Percentiles rank a stretch among this genome's conserved stretches.
Evolutionary conservation across 92 coral and sea anemone genomes (phyloP).

Genomic region (Umimayanthus kanabou): DNA sequence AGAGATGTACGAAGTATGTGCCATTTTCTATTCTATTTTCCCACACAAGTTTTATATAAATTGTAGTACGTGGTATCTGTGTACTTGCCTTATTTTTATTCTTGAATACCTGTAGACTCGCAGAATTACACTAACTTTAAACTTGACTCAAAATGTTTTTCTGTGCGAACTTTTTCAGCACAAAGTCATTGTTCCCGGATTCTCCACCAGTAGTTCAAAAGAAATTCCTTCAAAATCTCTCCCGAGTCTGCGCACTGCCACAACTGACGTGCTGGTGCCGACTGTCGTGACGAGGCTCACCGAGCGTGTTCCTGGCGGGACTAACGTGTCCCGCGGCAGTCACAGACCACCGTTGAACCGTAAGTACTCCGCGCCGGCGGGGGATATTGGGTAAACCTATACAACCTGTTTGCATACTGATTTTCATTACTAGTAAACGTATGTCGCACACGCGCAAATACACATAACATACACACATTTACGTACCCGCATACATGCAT

Average conservation of each 20-base stretch:
- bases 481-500: too few species aligned
- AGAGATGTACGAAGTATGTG: too few species aligned
- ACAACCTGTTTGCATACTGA: too few species aligned
- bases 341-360: not conserved
- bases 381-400: too few species aligned
- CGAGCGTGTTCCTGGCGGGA: not conserved
- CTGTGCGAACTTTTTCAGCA: not conserved
- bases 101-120: not conserved
- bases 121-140: not conserved
- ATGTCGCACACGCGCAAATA: too few species aligned
- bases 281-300: not conserved
- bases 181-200: not conserved
- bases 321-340: slow-evolving; percentile 2
- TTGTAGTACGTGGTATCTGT: too few species aligned
- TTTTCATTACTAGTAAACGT: too few species aligned
- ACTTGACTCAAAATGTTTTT: not conserved
- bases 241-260: not conserved
- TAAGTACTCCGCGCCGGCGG: not conserved
- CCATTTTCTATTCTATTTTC: too few species aligned
- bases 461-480: too few species aligned
- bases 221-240: not conserved
- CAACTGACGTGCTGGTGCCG: not conserved
- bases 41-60: too few species aligned
- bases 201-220: not conserved
- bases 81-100: too few species aligned